Conservation (phyloP, 2,888 invertebrate species). For the Apotomis turbidana region DNA sequence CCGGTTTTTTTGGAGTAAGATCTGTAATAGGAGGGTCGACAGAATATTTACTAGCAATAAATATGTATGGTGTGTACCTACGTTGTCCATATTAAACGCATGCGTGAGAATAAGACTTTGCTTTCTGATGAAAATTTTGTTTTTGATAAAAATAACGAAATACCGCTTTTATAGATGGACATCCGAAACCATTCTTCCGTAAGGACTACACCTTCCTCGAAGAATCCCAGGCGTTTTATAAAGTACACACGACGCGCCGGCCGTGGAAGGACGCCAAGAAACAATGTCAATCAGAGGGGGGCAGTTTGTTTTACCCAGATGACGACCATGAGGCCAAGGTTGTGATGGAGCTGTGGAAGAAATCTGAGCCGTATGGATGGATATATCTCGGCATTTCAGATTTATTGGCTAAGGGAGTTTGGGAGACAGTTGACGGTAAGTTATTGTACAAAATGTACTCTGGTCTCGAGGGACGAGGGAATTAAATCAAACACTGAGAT, state of each 20-base stretch:
- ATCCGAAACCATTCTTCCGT: slow-evolving; percentile 42
- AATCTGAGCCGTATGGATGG: slow-evolving; percentile 48
- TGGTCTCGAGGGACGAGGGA: background rate
- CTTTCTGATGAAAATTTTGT: too few species aligned
- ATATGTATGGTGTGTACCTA: too few species aligned
- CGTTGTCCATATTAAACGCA: too few species aligned
- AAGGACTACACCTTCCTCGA: slow-evolving; percentile 47
- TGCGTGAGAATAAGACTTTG: too few species aligned
- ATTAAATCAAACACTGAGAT: too few species aligned
- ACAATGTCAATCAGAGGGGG: slow-evolving; percentile 46
- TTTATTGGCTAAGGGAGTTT: slow-evolving; percentile 58
- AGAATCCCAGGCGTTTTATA: slow-evolving; percentile 45
- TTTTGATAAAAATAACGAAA: background rate
- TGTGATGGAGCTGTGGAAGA: slow-evolving; percentile 40
- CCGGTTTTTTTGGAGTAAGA: too few species aligned
- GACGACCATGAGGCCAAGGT: slow-evolving; percentile 42
- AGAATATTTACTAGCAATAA: too few species aligned
- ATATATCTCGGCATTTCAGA: slow-evolving; percentile 62
- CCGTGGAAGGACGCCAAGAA: slow-evolving; percentile 47
- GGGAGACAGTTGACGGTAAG: slow-evolving; percentile 60
- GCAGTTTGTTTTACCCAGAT: slow-evolving; percentile 46
- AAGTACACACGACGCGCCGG: slow-evolving; percentile 44
- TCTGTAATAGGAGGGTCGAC: too few species aligned
- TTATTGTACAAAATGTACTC: background rate
- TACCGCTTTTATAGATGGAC: slow-evolving; percentile 58